Base-by-base conservation (phyloP, 2,888 invertebrate genomes). In the Oscheius sp. region DNA sequence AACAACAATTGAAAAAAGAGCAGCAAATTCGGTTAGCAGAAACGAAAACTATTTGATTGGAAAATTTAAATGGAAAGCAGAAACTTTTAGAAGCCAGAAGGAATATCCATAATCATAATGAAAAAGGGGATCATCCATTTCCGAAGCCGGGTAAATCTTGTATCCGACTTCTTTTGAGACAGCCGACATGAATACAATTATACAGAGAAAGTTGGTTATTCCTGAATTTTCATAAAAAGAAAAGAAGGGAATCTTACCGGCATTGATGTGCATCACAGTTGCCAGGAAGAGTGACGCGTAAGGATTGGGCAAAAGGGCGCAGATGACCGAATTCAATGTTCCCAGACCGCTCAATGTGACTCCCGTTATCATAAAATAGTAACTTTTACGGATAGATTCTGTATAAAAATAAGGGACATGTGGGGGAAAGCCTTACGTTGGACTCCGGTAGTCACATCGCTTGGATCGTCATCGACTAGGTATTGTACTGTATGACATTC, bases 111-210 rank as follows among this genome's bases (percentile, higher is more conserved):
- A 88, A 6, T 84, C 76, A 73, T 85, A 87, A 69, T 85, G 79
- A 72, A 88, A 88, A n/a, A 88, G 46, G 0, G 88, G 87, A 63
- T 88, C 87, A 70, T 88, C 88, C 83, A 88, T 83, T 55, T 86
- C 85, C 3, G 83, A 77, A 0, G 85, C 86, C 1, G 86, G 85
- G 61, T 83, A 87, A 41, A 88, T 84, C 63, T 88, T 88, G 68
- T 87, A 87, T 35, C 88, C 88, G 21, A 88, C 87, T 81, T 87
- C 87, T 46, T 86, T 86, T 16, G 86, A 86, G 7, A 88, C 84
- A 0, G 82, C 79, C 1, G 86, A 80, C 84, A 87, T 87, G 82
- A 85, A 88, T 21, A 88, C 86, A 49, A 88, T 87, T 16, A 88
- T 84, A 73, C 87, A 85, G 3, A 78, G 78, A 64, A 88, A 87